Evolutionary conservation across 2,888 invertebrate species (phyloP).

Genomic region (Euplexia lucipara): DNA sequence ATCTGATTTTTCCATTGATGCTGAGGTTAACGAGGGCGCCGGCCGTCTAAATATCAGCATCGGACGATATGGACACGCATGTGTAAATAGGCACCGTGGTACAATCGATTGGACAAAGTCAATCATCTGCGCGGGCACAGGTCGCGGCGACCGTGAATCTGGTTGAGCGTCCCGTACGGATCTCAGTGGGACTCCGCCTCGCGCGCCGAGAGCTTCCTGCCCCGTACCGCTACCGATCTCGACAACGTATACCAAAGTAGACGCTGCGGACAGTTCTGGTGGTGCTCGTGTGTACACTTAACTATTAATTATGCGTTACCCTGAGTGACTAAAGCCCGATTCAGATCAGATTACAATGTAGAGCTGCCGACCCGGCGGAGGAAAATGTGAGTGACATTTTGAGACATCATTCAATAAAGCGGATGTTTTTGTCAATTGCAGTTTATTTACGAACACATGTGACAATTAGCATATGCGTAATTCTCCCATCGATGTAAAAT

Average conservation of each 20-base stretch:
- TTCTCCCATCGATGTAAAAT: constrained; percentile 8
- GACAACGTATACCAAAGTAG: constrained; percentile 41
- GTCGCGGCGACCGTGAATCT: constrained; percentile 89
- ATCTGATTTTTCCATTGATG: constrained; percentile 74
- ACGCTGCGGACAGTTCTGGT: constrained; percentile 60
- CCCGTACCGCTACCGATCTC: constrained; percentile 50
- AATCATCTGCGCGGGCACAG: constrained; percentile 85
- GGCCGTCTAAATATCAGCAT: constrained; percentile 73
- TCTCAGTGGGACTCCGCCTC: constrained; percentile 81
- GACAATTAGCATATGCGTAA: constrained; percentile 13
- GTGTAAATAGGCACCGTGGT: constrained; percentile 81
- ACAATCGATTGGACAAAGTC: constrained; percentile 89
- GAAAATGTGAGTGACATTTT: constrained; percentile 85
- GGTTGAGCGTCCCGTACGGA: constrained; percentile 74
- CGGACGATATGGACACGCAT: constrained; percentile 75
- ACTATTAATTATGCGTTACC: constrained; percentile 68
- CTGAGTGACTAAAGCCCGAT: constrained; percentile 74
- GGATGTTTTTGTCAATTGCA: constrained; percentile 54
- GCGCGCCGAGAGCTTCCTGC: constrained; percentile 85
- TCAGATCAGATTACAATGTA: constrained; percentile 83
- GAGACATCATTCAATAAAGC: constrained; percentile 48
- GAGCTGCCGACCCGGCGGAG: constrained; percentile 84
- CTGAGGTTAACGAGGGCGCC: constrained; percentile 75
- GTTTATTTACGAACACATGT: constrained; percentile 37
- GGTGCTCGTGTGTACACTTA: constrained; percentile 62